These are phyloP conservation scores for Zaprionus capensis DNA, from an alignment of 1,140 invertebrate species.

Conservation along the genomic window DNA sequence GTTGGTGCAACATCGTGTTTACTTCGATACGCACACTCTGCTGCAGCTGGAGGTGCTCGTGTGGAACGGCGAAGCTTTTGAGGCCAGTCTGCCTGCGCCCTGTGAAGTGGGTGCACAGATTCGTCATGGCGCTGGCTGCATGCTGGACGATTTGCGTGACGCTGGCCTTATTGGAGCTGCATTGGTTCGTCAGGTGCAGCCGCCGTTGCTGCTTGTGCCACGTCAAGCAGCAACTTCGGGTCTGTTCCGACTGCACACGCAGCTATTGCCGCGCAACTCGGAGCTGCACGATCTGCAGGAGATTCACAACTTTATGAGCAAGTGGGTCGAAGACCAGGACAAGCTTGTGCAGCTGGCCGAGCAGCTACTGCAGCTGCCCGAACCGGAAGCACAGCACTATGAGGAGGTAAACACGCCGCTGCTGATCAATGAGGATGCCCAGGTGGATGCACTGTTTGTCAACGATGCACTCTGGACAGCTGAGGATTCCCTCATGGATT, in stretches of 20 bases:
- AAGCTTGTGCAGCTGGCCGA: constrained; percentile 31
- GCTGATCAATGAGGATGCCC: constrained; percentile 50
- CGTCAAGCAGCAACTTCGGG: constrained; percentile 62
- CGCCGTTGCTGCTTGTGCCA: constrained; percentile 81
- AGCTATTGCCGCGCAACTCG: constrained; percentile 67
- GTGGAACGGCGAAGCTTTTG: constrained; percentile 85
- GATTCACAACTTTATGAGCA: constrained; percentile 72
- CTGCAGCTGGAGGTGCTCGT: constrained; percentile 84
- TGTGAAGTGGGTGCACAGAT: constrained; percentile 77
- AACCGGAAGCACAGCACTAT: background rate
- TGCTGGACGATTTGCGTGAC: constrained; percentile 77
- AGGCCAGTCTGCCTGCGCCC: constrained; percentile 83
- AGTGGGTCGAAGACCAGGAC: constrained; percentile 71
- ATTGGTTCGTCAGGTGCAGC: constrained; percentile 64
- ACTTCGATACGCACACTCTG: constrained; percentile 83
- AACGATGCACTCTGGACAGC: constrained; percentile 64
- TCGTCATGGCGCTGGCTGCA: constrained; percentile 76
- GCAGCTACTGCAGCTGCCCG: constrained; percentile 13
- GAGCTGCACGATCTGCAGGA: constrained; percentile 75
- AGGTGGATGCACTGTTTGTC: constrained; percentile 51
- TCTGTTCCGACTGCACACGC: constrained; percentile 67
- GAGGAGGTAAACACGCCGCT: constrained; percentile 50
- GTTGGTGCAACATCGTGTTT: constrained; percentile 85
- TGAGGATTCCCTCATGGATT: constrained; percentile 45
- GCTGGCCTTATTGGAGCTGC: constrained; percentile 71